phyloP scores from a whole-genome alignment of 2,113 vertebrate genomes.

The Malurus melanocephalus region DNA sequence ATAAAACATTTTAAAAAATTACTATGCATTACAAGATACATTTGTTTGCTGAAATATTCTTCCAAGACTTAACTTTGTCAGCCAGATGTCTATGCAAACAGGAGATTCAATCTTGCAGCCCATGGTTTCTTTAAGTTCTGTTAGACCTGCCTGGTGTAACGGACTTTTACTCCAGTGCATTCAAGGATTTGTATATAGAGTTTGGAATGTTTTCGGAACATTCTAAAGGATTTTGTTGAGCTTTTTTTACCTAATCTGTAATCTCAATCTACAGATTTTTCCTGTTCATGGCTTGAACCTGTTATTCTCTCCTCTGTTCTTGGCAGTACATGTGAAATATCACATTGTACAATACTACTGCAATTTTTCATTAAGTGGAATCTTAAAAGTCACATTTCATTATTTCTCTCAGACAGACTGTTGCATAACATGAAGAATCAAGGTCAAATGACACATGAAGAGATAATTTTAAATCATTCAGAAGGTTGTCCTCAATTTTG shows the following conservation, averaged over 20 bases:
- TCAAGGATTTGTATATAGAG: neutral
- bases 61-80: neutral
- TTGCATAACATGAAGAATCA: constrained; percentile 91
- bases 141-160: neutral
- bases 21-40: neutral
- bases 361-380: neutral
- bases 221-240: neutral
- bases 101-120: neutral
- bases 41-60: neutral
- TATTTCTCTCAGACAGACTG: constrained; percentile 89
- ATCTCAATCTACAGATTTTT: neutral
- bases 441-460: constrained; percentile 86
- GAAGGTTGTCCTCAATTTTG: neutral
- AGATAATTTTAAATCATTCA: neutral
- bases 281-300: neutral
- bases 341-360: neutral
- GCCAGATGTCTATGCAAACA: neutral
- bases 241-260: neutral
- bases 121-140: neutral
- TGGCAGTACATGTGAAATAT: neutral
- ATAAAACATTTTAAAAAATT: neutral
- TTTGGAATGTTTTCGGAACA: neutral
- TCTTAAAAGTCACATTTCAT: constrained; percentile 85
- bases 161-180: neutral
- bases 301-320: neutral